phyloP scores from a whole-genome alignment of 1,140 invertebrate genomes.

The Pissodes strobi region DNA sequence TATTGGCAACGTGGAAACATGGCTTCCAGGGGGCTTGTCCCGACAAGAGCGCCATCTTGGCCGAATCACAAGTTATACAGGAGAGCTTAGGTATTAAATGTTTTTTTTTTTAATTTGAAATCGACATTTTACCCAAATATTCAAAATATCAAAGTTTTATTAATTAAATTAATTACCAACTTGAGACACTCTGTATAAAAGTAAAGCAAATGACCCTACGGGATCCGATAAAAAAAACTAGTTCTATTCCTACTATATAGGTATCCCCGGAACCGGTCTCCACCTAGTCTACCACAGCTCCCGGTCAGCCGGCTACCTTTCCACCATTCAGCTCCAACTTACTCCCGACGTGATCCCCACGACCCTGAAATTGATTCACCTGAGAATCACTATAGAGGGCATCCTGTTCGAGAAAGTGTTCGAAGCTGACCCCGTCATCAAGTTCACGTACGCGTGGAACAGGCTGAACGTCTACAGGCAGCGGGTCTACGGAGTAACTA shows the following conservation, averaged over 20 bases:
- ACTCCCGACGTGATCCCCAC: conserved; percentile 84
- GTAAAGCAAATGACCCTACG: too few species aligned
- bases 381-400: conserved; percentile 92
- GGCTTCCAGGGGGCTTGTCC: conserved; percentile 95
- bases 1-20: conserved; percentile 92
- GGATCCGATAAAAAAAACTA: too few species aligned
- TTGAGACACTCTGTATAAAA: too few species aligned
- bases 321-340: conserved; percentile 91
- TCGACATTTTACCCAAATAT: too few species aligned
- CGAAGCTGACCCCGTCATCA: conserved; percentile 93
- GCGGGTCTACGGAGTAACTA: conserved; percentile 89
- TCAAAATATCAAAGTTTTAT: too few species aligned
- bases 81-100: conserved; percentile 74
- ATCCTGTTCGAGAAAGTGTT: conserved; percentile 91
- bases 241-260: not conserved
- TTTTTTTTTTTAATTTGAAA: too few species aligned
- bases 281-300: conserved; percentile 96
- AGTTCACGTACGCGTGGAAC: conserved; percentile 97
- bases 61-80: conserved; percentile 94
- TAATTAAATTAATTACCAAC: too few species aligned
- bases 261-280: conserved; percentile 89
- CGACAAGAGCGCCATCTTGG: conserved; percentile 87
- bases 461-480: conserved; percentile 95
- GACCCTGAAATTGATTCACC: conserved; percentile 81
- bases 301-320: conserved; percentile 86